phyloP scores from a whole-genome alignment of 1,140 invertebrate species.

The Onthophagus taurus region DNA sequence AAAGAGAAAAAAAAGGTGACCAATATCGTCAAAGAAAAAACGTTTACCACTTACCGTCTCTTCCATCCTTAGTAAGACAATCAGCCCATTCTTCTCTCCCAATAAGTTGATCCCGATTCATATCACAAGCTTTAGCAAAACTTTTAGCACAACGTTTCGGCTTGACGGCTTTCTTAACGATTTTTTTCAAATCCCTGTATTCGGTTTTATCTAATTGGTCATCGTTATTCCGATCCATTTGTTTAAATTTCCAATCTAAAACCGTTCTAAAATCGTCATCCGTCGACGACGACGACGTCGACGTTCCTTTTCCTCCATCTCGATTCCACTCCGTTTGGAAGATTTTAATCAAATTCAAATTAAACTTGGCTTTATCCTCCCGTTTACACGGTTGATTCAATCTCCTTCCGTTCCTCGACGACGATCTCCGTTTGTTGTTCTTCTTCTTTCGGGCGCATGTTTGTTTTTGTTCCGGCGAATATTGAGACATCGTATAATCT shows the following conservation, averaged over 20 bases:
- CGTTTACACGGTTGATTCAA: constrained; percentile 50
- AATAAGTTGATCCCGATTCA: constrained; percentile 65
- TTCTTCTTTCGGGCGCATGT: constrained; percentile 45
- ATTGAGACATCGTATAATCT: constrained; percentile 58
- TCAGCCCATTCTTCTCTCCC: constrained; percentile 72
- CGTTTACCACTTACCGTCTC: constrained; percentile 38
- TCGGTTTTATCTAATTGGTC: constrained; percentile 65
- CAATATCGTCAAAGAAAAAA: background rate
- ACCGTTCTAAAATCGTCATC: constrained; percentile 40
- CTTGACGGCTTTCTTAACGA: constrained; percentile 77
- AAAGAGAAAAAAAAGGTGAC: background rate
- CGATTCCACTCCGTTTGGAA: constrained; percentile 70
- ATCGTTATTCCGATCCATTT: constrained; percentile 70
- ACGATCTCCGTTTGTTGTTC: constrained; percentile 19
- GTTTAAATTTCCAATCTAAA: constrained; percentile 79
- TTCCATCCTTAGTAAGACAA: constrained; percentile 63
- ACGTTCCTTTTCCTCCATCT: constrained; percentile 29
- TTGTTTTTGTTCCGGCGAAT: constrained; percentile 47
- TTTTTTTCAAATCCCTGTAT: constrained; percentile 64
- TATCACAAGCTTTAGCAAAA: constrained; percentile 80
- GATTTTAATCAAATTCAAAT: constrained; percentile 68
- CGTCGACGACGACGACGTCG: constrained; percentile 15
- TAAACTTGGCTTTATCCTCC: constrained; percentile 66
- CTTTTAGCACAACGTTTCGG: constrained; percentile 79
- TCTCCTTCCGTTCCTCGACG: constrained; percentile 16